A percentile compares a stretch with the other conserved stretches of the same genome.
phyloP scores from a whole-genome alignment of 2,113 vertebrate species.

The Circaetus gallicus region DNA sequence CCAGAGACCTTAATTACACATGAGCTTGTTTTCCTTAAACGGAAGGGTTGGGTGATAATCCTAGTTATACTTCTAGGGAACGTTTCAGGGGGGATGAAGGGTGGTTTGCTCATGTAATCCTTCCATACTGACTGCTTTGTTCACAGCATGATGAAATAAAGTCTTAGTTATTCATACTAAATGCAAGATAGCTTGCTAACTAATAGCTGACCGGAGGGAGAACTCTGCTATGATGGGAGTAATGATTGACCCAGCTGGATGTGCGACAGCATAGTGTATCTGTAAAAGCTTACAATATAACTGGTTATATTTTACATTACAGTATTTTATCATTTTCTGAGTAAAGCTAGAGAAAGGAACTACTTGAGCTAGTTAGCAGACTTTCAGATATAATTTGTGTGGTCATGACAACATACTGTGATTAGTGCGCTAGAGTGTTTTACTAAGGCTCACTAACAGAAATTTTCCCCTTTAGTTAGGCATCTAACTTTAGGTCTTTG shows the following conservation, averaged over 20 bases:
- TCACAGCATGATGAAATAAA: not conserved
- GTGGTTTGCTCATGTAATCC: not conserved
- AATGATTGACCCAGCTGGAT: not conserved
- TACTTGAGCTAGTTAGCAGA: not conserved
- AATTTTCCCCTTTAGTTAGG: not conserved
- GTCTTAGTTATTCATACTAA: not conserved
- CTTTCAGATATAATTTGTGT: not conserved
- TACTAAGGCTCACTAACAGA: not conserved
- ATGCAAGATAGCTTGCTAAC: not conserved
- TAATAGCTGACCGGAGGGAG: not conserved
- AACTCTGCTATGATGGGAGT: not conserved
- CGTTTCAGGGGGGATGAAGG: not conserved
- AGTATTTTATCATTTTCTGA: not conserved
- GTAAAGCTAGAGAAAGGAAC: not conserved
- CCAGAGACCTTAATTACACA: not conserved
- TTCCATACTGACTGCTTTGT: conserved; percentile 19
- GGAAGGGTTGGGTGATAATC: conserved; percentile 10
- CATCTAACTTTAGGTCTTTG: not conserved
- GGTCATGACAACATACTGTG: not conserved
- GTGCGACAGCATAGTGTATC: not conserved
- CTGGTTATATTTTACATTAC: not conserved
- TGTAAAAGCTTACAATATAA: not conserved
- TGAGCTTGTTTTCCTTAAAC: not conserved
- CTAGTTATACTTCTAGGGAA: not conserved
- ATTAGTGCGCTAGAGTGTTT: not conserved